A percentile compares a stretch with the other conserved stretches of the same genome.
Evolutionary conservation across 1,140 invertebrate genomes (phyloP).

Genomic region (Panagrolaimus sp.): DNA sequence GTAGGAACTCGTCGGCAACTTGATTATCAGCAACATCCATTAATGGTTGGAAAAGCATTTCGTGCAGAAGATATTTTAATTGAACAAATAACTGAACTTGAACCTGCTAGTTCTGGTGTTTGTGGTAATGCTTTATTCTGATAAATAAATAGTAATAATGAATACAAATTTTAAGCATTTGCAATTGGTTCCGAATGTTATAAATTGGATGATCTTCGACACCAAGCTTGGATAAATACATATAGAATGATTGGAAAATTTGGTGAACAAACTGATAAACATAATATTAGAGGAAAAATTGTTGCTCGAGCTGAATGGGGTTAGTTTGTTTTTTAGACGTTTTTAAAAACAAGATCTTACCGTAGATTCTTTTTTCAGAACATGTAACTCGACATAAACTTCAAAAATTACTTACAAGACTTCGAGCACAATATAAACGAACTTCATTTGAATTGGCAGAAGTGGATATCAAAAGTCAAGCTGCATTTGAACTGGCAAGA

Average conservation of each 20-base stretch:
- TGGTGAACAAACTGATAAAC: constrained; percentile 34
- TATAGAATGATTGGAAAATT: constrained; percentile 43
- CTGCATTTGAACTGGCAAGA: constrained; percentile 77
- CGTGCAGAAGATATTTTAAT: constrained; percentile 3
- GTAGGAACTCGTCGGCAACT: constrained; percentile 43
- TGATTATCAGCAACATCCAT: constrained; percentile 38
- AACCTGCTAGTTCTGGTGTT: constrained; percentile 50
- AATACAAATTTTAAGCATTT: constrained; percentile 38
- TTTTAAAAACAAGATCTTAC: too few relatives aligned
- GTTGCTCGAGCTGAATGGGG: constrained; percentile 25
- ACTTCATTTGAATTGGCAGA: constrained; percentile 67
- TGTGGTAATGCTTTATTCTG: constrained; percentile 34
- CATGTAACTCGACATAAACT: constrained; percentile 36
- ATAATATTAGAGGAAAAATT: constrained; percentile 38
- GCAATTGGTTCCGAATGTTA: constrained; percentile 49
- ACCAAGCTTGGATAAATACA: constrained; percentile 46
- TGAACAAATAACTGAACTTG: constrained; percentile 24
- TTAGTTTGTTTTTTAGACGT: too few relatives aligned
- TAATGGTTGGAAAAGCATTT: constrained; percentile 8
- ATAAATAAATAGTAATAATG: too few relatives aligned
- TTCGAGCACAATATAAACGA: constrained; percentile 41
- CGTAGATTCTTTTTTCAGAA: background rate
- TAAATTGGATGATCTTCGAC: constrained; percentile 31
- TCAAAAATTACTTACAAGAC: constrained; percentile 32
- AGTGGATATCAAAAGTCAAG: constrained; percentile 74